Evolutionary conservation across 2,797 vertebrate species (phyloP).

Genomic region (Esox masquinongy): DNA sequence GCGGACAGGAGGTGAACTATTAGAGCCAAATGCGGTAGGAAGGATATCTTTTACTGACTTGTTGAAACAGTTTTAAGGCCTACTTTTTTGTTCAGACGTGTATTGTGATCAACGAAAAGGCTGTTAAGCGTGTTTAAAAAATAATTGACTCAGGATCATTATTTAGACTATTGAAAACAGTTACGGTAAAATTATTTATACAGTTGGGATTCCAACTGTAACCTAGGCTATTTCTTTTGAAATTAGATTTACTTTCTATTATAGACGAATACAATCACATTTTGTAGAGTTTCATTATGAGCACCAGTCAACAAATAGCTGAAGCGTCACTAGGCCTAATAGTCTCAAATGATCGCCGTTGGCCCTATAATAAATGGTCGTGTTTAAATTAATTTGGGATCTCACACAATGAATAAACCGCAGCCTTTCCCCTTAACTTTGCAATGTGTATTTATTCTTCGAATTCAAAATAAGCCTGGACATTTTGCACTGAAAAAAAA

Average conservation of each 20-base stretch:
- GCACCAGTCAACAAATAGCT: too few species aligned
- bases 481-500: too few species aligned
- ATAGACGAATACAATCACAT: too few species aligned
- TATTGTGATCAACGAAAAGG: neutral
- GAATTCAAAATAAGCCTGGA: too few species aligned
- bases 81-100: neutral
- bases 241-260: too few species aligned
- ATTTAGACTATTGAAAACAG: neutral
- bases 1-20: slow-evolving; percentile 67
- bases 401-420: neutral
- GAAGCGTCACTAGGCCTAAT: neutral
- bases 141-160: neutral
- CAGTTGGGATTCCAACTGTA: too few species aligned
- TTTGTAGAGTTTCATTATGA: too few species aligned
- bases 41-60: slow-evolving; percentile 30
- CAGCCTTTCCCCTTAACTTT: neutral
- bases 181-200: neutral
- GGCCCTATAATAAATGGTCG: neutral
- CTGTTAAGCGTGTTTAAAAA: neutral
- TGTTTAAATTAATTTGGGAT: neutral
- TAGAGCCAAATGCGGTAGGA: slow-evolving; percentile 33
- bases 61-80: slow-evolving; percentile 1
- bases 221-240: too few species aligned
- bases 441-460: neutral
- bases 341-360: neutral